phyloP scores from a whole-genome alignment of 1,140 invertebrate genomes.

The Mercenaria mercenaria region DNA sequence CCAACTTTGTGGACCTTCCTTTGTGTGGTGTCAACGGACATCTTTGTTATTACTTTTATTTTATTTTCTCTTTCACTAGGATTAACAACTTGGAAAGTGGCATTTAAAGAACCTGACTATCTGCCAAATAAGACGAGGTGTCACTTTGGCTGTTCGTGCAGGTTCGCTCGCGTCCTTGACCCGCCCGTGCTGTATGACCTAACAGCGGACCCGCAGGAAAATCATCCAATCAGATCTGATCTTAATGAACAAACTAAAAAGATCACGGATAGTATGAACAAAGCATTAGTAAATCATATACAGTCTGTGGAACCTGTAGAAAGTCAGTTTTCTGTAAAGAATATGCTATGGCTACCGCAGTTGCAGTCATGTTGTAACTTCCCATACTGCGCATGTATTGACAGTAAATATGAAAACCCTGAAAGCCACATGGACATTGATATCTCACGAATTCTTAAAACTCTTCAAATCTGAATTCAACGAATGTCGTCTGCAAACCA shows the following conservation, averaged over 20 bases:
- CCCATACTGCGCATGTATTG: neutral
- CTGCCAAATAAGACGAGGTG: neutral
- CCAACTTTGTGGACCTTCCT: no score
- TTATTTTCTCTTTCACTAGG: neutral
- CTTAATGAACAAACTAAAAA: neutral
- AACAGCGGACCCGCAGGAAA: neutral
- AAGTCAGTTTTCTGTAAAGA: neutral
- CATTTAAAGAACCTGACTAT: neutral
- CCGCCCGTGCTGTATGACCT: neutral
- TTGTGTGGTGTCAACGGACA: no score
- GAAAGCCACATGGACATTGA: neutral
- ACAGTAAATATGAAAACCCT: neutral
- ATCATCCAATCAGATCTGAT: neutral
- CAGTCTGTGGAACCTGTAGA: neutral
- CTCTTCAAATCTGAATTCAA: no score
- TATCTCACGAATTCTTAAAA: no score
- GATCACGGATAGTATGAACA: neutral
- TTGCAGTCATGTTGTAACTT: neutral
- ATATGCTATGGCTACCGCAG: neutral
- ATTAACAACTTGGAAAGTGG: neutral
- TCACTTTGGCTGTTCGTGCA: neutral
- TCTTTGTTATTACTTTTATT: neutral
- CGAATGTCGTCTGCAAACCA: no score
- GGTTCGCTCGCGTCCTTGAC: neutral
- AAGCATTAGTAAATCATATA: neutral